A percentile compares a stretch with the other conserved stretches of the same genome.
Evolutionary conservation across 1,140 invertebrate species (phyloP).

Genomic region (Epicauta chinensis): DNA sequence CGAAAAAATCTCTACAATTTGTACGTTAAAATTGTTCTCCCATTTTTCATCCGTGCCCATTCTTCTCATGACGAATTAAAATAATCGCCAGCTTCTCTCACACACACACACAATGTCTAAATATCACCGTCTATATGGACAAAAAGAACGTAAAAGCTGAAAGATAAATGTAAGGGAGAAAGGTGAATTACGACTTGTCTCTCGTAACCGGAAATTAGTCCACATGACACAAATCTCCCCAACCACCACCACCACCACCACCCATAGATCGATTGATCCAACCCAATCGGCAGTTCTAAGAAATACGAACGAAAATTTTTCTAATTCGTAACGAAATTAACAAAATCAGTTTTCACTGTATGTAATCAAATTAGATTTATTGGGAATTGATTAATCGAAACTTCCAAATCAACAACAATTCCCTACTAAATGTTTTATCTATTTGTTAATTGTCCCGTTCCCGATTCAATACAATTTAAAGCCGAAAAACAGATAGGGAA

Average conservation of each 20-base stretch:
- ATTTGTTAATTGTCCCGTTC: slow-evolving; percentile 11
- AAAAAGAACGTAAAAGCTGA: slow-evolving; percentile 21
- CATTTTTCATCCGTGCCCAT: too few species aligned
- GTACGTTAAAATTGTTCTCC: too few species aligned
- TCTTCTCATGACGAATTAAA: too few species aligned
- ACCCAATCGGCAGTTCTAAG: too few species aligned
- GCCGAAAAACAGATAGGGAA: not conserved
- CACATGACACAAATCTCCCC: slow-evolving; percentile 31
- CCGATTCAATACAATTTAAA: slow-evolving; percentile 12
- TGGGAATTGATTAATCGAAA: not conserved
- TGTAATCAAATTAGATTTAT: too few species aligned
- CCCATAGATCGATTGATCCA: slow-evolving; percentile 26
- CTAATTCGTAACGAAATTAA: not conserved
- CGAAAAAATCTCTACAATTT: too few species aligned
- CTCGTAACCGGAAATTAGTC: slow-evolving; percentile 35
- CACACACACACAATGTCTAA: too few species aligned
- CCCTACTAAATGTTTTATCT: slow-evolving; percentile 11
- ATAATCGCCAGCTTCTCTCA: too few species aligned
- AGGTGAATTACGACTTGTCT: slow-evolving; percentile 34
- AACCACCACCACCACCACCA: slow-evolving; percentile 30
- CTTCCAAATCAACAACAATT: slow-evolving; percentile 9
- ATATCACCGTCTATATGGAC: too few species aligned
- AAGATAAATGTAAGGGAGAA: slow-evolving; percentile 34
- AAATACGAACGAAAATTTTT: too few species aligned
- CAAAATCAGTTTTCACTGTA: too few species aligned